These are phyloP conservation scores for Pogonomyrmex barbatus DNA, from an alignment of 1,140 invertebrate genomes.

Conservation along the genomic window DNA sequence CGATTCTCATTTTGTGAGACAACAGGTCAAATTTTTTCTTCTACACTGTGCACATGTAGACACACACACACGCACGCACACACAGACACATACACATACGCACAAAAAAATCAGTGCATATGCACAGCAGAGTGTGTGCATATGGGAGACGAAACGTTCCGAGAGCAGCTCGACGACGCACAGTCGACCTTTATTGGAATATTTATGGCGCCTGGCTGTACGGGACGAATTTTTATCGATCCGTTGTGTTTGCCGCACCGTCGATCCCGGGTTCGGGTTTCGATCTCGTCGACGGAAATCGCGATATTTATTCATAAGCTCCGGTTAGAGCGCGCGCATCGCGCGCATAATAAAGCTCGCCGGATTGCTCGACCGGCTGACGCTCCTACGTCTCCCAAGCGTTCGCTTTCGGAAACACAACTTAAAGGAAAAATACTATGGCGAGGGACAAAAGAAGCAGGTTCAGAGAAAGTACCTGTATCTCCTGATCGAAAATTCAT, in stretches of 20 bases:
- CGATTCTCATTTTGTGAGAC: constrained; percentile 32
- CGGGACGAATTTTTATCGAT: constrained; percentile 83
- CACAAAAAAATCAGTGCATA: neutral
- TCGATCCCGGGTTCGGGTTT: constrained; percentile 70
- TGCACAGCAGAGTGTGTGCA: constrained; percentile 15
- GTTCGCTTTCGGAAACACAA: constrained; percentile 49
- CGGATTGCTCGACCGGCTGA: constrained; percentile 80
- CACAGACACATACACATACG: neutral
- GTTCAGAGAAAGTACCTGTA: neutral
- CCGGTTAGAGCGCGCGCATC: constrained; percentile 72
- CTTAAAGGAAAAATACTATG: constrained; percentile 29
- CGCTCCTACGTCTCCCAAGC: constrained; percentile 57
- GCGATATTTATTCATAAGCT: constrained; percentile 84
- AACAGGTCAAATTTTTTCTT: constrained; percentile 38
- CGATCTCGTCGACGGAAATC: constrained; percentile 77
- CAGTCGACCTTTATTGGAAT: constrained; percentile 79
- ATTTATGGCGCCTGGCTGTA: constrained; percentile 80
- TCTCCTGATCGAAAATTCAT: neutral
- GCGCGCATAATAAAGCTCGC: constrained; percentile 75
- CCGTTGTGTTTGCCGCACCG: constrained; percentile 75
- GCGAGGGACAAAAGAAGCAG: neutral
- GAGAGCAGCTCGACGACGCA: constrained; percentile 71
- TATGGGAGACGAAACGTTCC: constrained; percentile 65
- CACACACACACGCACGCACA: neutral
- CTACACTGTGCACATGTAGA: neutral